phyloP scores from a whole-genome alignment of 2,797 vertebrate genomes.

The Nannoperca obscura region DNA sequence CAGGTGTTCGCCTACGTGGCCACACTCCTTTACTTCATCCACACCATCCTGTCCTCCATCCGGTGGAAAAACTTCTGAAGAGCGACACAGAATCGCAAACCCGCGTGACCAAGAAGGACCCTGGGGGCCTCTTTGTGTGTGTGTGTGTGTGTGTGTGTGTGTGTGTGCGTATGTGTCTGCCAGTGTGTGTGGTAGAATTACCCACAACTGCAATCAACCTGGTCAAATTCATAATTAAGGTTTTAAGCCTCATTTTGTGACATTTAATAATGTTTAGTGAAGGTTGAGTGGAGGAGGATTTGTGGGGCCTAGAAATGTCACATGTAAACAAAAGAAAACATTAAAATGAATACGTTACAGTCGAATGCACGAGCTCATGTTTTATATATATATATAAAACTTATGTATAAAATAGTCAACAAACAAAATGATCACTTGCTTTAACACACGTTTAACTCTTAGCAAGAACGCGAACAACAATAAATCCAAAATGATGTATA shows the following conservation, averaged over 20 bases:
- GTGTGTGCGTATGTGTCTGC: too few species aligned
- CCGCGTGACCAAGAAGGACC: background rate
- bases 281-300: background rate
- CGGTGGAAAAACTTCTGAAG: conserved; percentile 84
- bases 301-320: background rate
- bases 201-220: background rate
- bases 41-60: conserved; percentile 81
- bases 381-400: too few species aligned
- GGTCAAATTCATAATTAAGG: conserved; percentile 1
- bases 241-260: background rate
- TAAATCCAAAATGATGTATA: background rate
- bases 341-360: background rate
- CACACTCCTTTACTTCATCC: conserved; percentile 83
- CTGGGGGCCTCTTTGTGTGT: background rate
- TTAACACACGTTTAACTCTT: background rate
- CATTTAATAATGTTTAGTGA: background rate
- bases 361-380: background rate
- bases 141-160: background rate
- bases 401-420: background rate
- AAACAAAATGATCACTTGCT: too few species aligned
- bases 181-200: conserved; percentile 1
- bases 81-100: background rate
- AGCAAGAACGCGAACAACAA: too few species aligned
- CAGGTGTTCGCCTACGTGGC: conserved; percentile 82
- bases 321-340: background rate